Conservation (phyloP, 2,797 vertebrate genomes). For the Synanceia verrucosa region DNA sequence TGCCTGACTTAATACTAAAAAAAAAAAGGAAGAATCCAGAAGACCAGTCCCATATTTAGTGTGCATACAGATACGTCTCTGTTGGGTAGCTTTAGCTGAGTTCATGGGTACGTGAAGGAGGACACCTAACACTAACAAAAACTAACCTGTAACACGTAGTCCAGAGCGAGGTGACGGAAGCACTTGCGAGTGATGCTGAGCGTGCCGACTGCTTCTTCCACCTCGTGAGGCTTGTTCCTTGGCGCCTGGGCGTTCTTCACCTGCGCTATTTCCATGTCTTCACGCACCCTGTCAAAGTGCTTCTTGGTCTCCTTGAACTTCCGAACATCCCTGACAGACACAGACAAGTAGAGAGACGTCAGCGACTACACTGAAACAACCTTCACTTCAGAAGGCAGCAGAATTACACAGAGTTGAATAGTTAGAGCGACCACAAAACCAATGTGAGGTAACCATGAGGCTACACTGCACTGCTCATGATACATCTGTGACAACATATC, state of each 20-base stretch:
- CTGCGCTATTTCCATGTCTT: slow-evolving; percentile 95
- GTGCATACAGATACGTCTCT: background rate
- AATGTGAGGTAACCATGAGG: background rate
- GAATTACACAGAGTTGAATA: background rate
- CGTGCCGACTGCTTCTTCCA: slow-evolving; percentile 91
- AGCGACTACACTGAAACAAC: background rate
- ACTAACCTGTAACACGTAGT: slow-evolving; percentile 94
- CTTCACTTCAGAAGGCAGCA: background rate
- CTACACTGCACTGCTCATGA: background rate
- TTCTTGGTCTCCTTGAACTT: slow-evolving; percentile 99
- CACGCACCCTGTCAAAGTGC: slow-evolving; percentile 93
- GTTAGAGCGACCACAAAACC: background rate
- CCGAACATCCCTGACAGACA: slow-evolving; percentile 87
- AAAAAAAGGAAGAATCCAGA: no score
- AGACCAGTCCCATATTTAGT: background rate
- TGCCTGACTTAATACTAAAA: no score
- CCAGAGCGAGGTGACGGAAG: slow-evolving; percentile 94
- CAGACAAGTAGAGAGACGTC: background rate
- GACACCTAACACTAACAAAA: slow-evolving; percentile 73
- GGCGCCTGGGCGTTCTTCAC: slow-evolving; percentile 97
- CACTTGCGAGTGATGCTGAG: slow-evolving; percentile 93
- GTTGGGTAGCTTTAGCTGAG: no score
- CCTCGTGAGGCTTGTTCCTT: slow-evolving; percentile 93
- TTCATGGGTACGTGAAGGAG: accelerated
- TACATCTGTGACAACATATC: background rate